Conservation (phyloP, 2,113 vertebrate genomes). For the Hyperoodon ampullatus region DNA sequence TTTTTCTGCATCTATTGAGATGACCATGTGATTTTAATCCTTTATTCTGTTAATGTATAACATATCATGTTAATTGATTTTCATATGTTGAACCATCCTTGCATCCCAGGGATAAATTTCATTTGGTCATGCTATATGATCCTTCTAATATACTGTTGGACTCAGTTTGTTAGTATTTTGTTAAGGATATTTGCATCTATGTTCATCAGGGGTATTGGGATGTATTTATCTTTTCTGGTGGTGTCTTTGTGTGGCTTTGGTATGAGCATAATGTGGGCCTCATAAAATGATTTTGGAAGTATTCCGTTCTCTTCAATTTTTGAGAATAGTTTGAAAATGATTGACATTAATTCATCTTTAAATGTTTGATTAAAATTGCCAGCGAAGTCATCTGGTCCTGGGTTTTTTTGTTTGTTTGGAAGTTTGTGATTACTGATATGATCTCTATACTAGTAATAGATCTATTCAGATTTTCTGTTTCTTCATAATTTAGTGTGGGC, state of each 20-base stretch:
- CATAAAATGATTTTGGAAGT: background rate
- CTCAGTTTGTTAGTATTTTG: background rate
- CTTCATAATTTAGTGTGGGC: background rate
- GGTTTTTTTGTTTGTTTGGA: background rate
- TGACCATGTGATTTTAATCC: background rate
- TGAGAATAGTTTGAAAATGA: background rate
- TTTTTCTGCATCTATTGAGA: background rate
- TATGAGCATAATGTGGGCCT: background rate
- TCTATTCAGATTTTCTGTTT: background rate
- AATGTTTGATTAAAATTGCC: background rate
- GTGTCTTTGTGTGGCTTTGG: background rate
- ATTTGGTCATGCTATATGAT: background rate
- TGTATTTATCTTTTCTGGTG: background rate
- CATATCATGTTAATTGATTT: background rate
- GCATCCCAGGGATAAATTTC: background rate
- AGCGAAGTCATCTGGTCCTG: background rate
- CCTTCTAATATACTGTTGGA: background rate
- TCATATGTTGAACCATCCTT: background rate
- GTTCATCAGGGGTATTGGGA: background rate
- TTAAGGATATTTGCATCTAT: background rate
- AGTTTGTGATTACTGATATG: background rate
- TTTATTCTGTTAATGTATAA: background rate
- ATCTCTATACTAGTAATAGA: background rate
- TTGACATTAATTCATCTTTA: background rate
- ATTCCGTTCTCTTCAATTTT: background rate